Base-by-base conservation (phyloP, 2,113 vertebrate species). In the Cyphomyrus discorhynchus region DNA sequence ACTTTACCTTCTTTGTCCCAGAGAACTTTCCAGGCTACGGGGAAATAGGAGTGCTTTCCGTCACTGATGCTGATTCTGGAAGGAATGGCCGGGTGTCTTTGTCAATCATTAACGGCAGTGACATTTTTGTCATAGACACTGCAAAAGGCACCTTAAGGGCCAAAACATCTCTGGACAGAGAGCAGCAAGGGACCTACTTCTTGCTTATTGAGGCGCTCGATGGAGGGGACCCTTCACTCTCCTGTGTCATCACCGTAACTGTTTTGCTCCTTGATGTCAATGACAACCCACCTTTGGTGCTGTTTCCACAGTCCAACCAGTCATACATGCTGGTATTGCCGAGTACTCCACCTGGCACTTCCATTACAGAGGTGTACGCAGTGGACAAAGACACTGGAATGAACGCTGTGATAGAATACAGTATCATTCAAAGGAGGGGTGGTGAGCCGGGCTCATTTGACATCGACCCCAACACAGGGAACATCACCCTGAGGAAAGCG, bases 381-480 rank as follows among this genome's bases (percentile, higher is more conserved):
- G 97, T 99, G 5, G 99, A 99, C 93, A 98, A 97, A 92, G 99
- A 99, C 92, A 98, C 98, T 0, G 99, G 99, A 74, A 99, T 99
- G 98, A 99, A 99, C 24, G 99, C 98, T 13, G 99, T 99, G 50
- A 99, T 99, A 66, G 98, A 97, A 42, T 99, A 99, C 89, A 99
- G 98, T 92, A 99, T 99, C 92, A 97, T 99, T 93, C 97, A 97
- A 84, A 96, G 98, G 93, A 97, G 97, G 94, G 99, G 98, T 0
- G 97, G 97, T 0, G 96, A 98, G 52, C 97, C 97, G 0, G 97
- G 98, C n/a, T 98, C 98, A 0, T 99, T 99, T 90, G 96, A 96
- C 86, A 99, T 99, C 77, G 97, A 99, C 93, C 95, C 97, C 1
- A 96, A 98, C 93, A 99, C 98, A 10, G 99, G 99, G 90, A 99